Evolutionary conservation across 2,888 invertebrate genomes (phyloP), one percentile per base, ranked within the genome.

Genomic region (Furcula furcula): DNA sequence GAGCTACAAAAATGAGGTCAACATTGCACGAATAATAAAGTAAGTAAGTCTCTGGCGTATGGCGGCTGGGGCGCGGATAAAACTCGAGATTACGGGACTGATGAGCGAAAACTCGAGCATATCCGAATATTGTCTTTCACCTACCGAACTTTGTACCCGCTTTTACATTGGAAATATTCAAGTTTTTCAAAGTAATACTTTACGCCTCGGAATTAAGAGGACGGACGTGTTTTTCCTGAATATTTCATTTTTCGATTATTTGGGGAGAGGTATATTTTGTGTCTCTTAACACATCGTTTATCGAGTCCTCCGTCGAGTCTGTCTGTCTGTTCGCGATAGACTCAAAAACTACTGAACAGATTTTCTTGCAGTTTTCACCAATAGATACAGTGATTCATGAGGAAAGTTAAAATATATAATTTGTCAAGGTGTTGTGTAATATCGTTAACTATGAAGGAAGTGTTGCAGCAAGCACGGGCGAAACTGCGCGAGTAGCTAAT

Each of bases 1-100:
- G 39, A 43, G 40, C 46, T 40, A 50, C 42, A 57, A 54, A 56
- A 55, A 55, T 55, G 55, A 47, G 55, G 54, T 47, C 57, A 57
- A 47, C 50, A 50, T 37, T 43, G 40, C 38, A 36, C 42, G 57
- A 55, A 57, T 45, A 55, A 56, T 55, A 51, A 57, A 54, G 36
- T 25, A 39, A 54, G 46, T 51, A 40, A 48, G 51, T 46, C 39
- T 44, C 39, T 42, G 26, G 13, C 26, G 14, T n/a, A n/a, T 26
- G 15, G 11, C 23, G 7, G 15, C n/a, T n/a, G 27, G 15, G 10
- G 32, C 14, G 20, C 27, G 32, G 37, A 34, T 34, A 48, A 46
- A 42, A 50, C 52, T 57, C 32, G 43, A 39, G 38, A 44, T 55
- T 37, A 33, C 22, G 34, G 50, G 41, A 46, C 38, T 58, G 52